Evolutionary conservation across 2,797 vertebrate species (phyloP).

Genomic region (Euthynnus affinis): DNA sequence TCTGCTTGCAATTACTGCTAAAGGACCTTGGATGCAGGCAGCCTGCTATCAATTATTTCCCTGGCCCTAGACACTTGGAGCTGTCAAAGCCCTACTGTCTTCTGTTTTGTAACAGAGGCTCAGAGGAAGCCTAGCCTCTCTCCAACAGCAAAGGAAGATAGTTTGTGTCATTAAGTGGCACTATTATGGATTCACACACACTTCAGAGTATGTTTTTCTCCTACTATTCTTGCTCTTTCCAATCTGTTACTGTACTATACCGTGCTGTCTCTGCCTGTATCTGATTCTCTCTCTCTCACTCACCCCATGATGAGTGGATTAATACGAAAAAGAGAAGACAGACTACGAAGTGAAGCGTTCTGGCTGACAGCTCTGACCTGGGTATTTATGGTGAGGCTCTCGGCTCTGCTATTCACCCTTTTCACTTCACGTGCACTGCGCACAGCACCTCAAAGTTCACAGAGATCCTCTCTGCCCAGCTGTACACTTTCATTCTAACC

Average conservation of each 20-base stretch:
- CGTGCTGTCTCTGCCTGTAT: slow-evolving; percentile 43
- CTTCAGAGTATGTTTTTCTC: slow-evolving; percentile 78
- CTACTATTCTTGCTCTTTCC: slow-evolving; percentile 64
- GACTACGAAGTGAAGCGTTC: slow-evolving; percentile 64
- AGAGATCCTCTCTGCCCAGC: slow-evolving; percentile 43
- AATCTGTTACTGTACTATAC: slow-evolving; percentile 66
- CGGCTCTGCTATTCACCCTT: slow-evolving; percentile 67
- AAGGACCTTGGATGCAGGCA: slow-evolving; percentile 98
- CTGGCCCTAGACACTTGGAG: slow-evolving; percentile 97
- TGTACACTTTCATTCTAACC: slow-evolving; percentile 45
- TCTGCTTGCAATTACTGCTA: slow-evolving; percentile 99
- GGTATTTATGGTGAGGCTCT: slow-evolving; percentile 75
- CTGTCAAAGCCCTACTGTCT: slow-evolving; percentile 98
- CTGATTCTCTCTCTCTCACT: slow-evolving; percentile 44
- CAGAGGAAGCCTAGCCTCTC: slow-evolving; percentile 81
- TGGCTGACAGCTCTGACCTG: slow-evolving; percentile 79
- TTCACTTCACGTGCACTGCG: slow-evolving; percentile 59
- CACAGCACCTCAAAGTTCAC: slow-evolving; percentile 50
- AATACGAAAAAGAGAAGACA: slow-evolving; percentile 70
- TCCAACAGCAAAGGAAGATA: slow-evolving; percentile 87
- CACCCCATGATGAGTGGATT: slow-evolving; percentile 71
- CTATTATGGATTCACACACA: slow-evolving; percentile 93
- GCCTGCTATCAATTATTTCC: slow-evolving; percentile 99
- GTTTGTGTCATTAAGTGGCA: slow-evolving; percentile 92
- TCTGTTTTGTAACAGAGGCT: slow-evolving; percentile 97